These are phyloP conservation scores for Sapajus apella DNA, from an alignment of 2,113 vertebrate species.

Conservation along the genomic window DNA sequence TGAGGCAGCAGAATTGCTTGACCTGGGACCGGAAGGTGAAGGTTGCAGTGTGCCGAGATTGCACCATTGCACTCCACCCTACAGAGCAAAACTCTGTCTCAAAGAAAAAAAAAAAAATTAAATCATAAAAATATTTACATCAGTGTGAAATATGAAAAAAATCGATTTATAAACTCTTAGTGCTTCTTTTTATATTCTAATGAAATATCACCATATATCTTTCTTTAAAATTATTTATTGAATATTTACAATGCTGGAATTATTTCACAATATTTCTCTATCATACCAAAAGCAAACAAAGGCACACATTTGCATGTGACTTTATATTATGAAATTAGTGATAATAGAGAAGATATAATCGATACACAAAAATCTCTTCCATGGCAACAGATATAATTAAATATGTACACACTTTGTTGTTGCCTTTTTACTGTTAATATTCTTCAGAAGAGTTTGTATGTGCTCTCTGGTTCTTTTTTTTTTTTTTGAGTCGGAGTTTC, in stretches of 20 bases:
- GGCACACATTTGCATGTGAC: slow-evolving; percentile 37
- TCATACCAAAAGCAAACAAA: slow-evolving; percentile 75
- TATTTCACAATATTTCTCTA: slow-evolving; percentile 66
- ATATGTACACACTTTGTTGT: slow-evolving; percentile 74
- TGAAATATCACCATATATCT: slow-evolving; percentile 64
- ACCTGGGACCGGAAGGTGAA: no score
- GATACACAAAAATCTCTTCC: slow-evolving; percentile 72
- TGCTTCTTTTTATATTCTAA: slow-evolving; percentile 51
- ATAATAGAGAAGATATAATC: slow-evolving; percentile 66
- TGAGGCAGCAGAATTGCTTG: no score
- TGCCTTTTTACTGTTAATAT: slow-evolving; percentile 72
- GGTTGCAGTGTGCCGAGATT: no score
- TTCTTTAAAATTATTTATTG: slow-evolving; percentile 72
- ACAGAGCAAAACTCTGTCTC: no score
- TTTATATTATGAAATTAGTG: slow-evolving; percentile 63
- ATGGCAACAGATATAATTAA: slow-evolving; percentile 75
- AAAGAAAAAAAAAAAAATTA: no score
- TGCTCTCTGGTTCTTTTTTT: slow-evolving; percentile 69
- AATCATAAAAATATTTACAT: neutral
- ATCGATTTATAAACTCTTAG: neutral
- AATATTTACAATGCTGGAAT: slow-evolving; percentile 35
- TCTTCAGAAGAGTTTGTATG: slow-evolving; percentile 53
- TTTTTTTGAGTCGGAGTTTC: neutral
- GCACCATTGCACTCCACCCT: no score
- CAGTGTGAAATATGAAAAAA: neutral